Conservation (phyloP, 2,113 vertebrate genomes). For the Odobenus rosmarus region DNA sequence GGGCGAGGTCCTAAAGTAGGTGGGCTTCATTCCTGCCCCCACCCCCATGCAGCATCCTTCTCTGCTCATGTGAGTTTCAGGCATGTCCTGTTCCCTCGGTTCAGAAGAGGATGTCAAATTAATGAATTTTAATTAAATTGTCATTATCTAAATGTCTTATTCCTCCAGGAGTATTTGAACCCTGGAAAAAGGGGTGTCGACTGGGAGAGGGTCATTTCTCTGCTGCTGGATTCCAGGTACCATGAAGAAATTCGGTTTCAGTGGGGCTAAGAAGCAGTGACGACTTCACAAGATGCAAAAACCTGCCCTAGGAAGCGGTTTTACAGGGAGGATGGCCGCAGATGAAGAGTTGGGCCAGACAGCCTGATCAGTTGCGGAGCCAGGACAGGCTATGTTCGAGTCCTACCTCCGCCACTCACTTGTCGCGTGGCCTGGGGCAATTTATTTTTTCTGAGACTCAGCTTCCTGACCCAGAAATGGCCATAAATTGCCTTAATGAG, state of each 20-base stretch:
- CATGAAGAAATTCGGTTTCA: background rate
- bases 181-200: background rate
- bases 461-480: background rate
- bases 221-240: background rate
- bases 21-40: background rate
- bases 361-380: fast-evolving
- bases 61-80: background rate
- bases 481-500: background rate
- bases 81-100: background rate
- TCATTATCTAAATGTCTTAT: background rate
- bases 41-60: background rate
- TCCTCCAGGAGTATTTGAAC: background rate
- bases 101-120: background rate
- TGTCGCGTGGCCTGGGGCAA: background rate
- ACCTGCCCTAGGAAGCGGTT: background rate
- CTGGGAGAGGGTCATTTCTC: background rate
- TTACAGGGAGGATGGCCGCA: background rate
- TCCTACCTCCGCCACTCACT: background rate
- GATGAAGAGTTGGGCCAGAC: background rate
- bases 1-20: background rate
- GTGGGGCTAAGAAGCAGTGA: background rate
- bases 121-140: background rate
- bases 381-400: background rate
- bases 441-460: background rate
- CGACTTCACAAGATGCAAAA: background rate